Base-by-base conservation (phyloP, 2,113 vertebrate genomes). In the Globicephala melas region DNA sequence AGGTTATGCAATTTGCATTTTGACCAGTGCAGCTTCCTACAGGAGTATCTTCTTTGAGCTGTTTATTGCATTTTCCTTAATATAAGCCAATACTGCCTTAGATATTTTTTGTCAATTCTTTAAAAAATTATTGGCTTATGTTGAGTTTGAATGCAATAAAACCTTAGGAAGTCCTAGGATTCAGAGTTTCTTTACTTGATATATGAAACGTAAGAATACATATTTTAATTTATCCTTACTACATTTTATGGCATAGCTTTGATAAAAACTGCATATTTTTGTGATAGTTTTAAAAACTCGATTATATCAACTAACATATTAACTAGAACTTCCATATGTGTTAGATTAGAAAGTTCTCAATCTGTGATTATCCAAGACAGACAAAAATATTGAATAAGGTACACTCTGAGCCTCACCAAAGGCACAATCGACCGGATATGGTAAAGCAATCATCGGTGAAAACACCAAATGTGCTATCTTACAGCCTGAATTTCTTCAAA, bases 351-450 rank as follows among this genome's bases (percentile, higher is more conserved):
- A 20, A n/a, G 10, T 74, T 74, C 36, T 76, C 26, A 41, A 33
- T 8, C 21, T 50, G 17, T 25, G 41, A 53, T 77, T 68, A 77
- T 9, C 38, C 6, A 33, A 71, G 20, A 31, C 28, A 11, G 18
- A 33, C 10, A 83, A 36, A 21, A 50, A 76, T 36, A 74, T 2
- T 4, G 21, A 74, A 23, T 74, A 38, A 47, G 28, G 23, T 11
- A 44, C 13, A 23, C n/a, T 21, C 12, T 14, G 76, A 18, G 0
- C 33, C n/a, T 82, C 58, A 86, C 31, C 67, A 38, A 81, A 80
- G 63, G 8, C 1, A 70, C 13, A 21, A 8, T 15, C 4, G 9
- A n/a, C 1, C n/a, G 31, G 12, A 17, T 10, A 1, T 7, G 28
- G 20, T 3, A n/a, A 33, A 80, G 12, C 2, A 33, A 12, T 50